These are phyloP conservation scores for Uropsilus gracilis DNA, from an alignment of 2,113 vertebrate genomes.

Conservation along the genomic window DNA sequence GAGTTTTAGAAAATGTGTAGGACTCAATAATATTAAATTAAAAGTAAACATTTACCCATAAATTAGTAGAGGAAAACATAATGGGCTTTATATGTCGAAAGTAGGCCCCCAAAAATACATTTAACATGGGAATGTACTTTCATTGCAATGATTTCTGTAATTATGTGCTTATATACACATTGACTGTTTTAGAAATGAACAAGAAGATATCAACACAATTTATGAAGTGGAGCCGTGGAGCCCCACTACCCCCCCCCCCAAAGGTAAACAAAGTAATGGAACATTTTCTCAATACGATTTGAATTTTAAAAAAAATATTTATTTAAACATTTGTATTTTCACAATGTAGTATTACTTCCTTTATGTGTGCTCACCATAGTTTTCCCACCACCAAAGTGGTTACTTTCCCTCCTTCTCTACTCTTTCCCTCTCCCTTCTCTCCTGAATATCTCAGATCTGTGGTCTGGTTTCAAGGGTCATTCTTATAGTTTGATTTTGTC, in stretches of 20 bases:
- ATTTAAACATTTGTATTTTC: too few relatives aligned
- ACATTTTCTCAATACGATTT: neutral
- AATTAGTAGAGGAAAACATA: neutral
- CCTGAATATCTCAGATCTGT: too few relatives aligned
- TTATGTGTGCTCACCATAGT: too few relatives aligned
- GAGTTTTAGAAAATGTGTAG: neutral
- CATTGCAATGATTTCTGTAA: neutral
- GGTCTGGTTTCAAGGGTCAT: too few relatives aligned
- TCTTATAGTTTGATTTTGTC: too few relatives aligned
- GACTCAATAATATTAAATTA: neutral
- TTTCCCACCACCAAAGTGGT: too few relatives aligned
- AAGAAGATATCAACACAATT: neutral
- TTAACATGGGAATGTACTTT: neutral
- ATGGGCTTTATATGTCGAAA: neutral
- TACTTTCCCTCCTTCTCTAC: too few relatives aligned
- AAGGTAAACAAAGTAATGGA: too few relatives aligned
- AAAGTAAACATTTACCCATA: neutral
- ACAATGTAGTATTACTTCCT: too few relatives aligned
- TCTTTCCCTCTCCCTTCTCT: too few relatives aligned
- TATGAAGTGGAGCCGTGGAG: rapidly evolving
- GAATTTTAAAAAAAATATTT: neutral
- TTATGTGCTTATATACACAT: neutral
- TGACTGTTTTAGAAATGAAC: neutral
- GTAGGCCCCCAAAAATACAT: neutral
- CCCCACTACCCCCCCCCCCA: too few relatives aligned